phyloP scores from a whole-genome alignment of 2,113 vertebrate genomes.

The Pongo abelii region DNA sequence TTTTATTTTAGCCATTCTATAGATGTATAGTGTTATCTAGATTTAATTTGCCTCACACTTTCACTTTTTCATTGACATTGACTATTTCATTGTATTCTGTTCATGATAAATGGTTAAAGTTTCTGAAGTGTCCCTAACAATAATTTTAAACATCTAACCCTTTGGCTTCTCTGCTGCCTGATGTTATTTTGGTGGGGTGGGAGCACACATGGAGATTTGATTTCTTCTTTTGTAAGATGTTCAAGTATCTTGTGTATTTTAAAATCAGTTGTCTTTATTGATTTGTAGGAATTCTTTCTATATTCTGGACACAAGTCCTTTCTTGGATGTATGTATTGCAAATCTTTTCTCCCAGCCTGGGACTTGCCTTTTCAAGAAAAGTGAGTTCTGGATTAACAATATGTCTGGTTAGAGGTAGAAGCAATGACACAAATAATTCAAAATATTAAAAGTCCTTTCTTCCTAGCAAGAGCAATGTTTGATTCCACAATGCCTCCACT shows the following conservation, averaged over 20 bases:
- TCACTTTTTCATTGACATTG: no score
- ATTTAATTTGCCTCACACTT: slow-evolving; percentile 4
- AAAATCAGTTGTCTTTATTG: not conserved
- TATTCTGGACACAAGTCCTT: not conserved
- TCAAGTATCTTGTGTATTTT: not conserved
- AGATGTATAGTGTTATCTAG: not conserved
- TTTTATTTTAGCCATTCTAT: not conserved
- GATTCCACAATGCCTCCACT: not conserved
- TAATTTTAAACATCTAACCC: not conserved
- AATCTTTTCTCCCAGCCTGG: not conserved
- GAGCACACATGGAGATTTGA: not conserved
- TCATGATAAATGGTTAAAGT: not conserved
- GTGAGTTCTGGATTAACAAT: not conserved
- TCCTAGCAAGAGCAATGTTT: not conserved
- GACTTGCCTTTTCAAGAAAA: not conserved
- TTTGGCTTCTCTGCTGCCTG: not conserved
- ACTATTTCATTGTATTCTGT: not conserved
- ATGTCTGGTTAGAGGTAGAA: not conserved
- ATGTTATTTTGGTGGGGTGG: not conserved
- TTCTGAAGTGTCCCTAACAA: slow-evolving; percentile 33
- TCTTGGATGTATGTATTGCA: not conserved
- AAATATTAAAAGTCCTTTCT: slow-evolving; percentile 1
- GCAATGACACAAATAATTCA: not conserved
- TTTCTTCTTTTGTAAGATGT: slow-evolving; percentile 14
- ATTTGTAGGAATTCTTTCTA: slow-evolving; percentile 20